Evolutionary conservation across 1,140 invertebrate species (phyloP).

Genomic region (Zaprionus kolodkinae): DNA sequence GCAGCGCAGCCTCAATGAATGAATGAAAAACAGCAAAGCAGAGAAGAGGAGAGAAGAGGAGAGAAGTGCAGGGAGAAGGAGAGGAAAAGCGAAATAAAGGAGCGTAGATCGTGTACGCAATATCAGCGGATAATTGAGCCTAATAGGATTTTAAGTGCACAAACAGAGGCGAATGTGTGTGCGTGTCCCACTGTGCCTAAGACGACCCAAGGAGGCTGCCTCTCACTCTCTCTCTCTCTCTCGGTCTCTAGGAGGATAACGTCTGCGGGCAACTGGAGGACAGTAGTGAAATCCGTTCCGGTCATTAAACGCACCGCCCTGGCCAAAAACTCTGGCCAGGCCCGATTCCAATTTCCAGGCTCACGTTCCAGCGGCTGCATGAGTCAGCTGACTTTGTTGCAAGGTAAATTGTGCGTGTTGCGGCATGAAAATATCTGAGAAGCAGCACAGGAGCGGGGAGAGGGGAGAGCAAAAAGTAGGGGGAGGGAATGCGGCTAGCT

Average conservation of each 20-base stretch:
- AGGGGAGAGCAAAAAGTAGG: background rate
- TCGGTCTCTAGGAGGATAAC: constrained; percentile 54
- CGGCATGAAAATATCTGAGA: constrained; percentile 65
- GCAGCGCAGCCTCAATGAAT: constrained; percentile 50
- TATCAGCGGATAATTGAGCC: constrained; percentile 83
- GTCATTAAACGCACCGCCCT: constrained; percentile 78
- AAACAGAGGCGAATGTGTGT: constrained; percentile 25
- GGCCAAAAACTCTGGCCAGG: constrained; percentile 28
- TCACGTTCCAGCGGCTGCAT: constrained; percentile 36
- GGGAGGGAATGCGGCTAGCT: background rate
- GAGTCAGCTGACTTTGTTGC: constrained; percentile 78
- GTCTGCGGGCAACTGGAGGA: constrained; percentile 47
- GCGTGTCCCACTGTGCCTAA: constrained; percentile 63
- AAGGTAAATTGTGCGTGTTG: constrained; percentile 79
- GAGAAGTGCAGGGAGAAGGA: too few relatives aligned
- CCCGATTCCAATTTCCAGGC: constrained; percentile 17
- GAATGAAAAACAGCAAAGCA: constrained; percentile 43
- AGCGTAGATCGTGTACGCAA: constrained; percentile 80
- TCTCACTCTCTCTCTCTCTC: background rate
- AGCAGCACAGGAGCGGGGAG: background rate
- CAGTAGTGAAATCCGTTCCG: constrained; percentile 73
- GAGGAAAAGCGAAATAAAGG: constrained; percentile 54
- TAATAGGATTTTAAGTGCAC: constrained; percentile 84
- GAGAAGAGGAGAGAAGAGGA: background rate
- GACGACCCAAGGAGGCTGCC: constrained; percentile 57